Conservation (phyloP, 2,113 vertebrate species). For the Cavia aperea region DNA sequence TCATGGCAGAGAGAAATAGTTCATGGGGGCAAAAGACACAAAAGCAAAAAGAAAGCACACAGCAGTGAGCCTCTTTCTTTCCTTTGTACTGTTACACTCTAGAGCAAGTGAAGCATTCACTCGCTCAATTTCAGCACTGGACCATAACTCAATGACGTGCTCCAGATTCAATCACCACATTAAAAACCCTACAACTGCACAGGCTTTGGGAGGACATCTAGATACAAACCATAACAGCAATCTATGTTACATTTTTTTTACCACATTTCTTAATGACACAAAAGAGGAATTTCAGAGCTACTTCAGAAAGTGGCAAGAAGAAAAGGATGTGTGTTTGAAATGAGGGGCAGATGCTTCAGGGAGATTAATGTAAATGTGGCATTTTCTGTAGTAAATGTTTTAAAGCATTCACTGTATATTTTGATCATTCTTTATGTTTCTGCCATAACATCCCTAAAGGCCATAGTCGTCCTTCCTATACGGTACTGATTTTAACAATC, state of each 20-base stretch:
- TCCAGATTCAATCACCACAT: neutral
- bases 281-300: neutral
- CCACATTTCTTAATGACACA: neutral
- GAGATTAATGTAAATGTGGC: neutral
- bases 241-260: neutral
- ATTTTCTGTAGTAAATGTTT: neutral
- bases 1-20: neutral
- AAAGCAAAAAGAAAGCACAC: neutral
- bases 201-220: neutral
- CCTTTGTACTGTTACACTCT: neutral
- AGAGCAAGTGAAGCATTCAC: neutral
- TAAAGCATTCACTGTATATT: neutral
- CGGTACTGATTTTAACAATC: neutral
- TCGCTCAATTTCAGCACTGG: neutral
- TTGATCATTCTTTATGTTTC: neutral
- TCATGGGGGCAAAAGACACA: neutral
- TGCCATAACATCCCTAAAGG: neutral
- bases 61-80: neutral
- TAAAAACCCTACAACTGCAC: neutral
- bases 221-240: neutral
- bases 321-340: neutral
- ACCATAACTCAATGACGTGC: neutral
- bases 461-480: neutral
- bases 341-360: neutral
- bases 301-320: neutral